These are phyloP conservation scores for Sebastes nivosus DNA, from an alignment of 2,797 vertebrate species.

Conservation along the genomic window DNA sequence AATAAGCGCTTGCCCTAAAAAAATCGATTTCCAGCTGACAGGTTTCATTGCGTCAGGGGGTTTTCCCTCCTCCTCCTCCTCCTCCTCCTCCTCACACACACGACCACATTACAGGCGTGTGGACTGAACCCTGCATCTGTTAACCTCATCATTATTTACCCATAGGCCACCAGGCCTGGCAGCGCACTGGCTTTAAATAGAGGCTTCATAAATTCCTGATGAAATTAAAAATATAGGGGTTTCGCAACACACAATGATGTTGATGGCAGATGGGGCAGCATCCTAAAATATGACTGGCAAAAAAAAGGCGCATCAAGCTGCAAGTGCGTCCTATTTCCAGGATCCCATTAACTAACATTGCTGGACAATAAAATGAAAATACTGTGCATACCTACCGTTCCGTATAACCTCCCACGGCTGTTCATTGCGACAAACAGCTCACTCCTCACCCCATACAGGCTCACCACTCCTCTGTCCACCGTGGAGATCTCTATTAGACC, in stretches of 20 bases:
- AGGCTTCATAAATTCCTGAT: conserved; percentile 44
- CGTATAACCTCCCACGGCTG: conserved; percentile 91
- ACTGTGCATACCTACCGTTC: conserved; percentile 89
- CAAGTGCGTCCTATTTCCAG: conserved; percentile 29
- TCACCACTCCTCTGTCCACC: conserved; percentile 94
- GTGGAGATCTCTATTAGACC: conserved; percentile 96
- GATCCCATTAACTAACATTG: conserved; percentile 29
- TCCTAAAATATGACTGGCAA: conserved; percentile 32
- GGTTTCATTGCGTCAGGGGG: conserved; percentile 43
- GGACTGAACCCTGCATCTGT: conserved; percentile 56
- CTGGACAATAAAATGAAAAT: conserved; percentile 59
- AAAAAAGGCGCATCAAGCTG: not conserved
- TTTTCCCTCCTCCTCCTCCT: conserved; percentile 20
- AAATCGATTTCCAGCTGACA: conserved; percentile 62
- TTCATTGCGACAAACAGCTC: conserved; percentile 94
- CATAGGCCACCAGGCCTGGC: conserved; percentile 24
- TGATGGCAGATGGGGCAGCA: not conserved
- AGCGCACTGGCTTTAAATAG: conserved; percentile 53
- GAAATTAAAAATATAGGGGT: conserved; percentile 49
- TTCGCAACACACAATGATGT: not conserved
- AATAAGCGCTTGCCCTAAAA: conserved; percentile 33
- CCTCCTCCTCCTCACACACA: not conserved
- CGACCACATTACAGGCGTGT: conserved; percentile 18
- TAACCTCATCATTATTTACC: conserved; percentile 67
- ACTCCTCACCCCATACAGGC: conserved; percentile 91